Evolutionary conservation across 2,113 vertebrate species (phyloP).

Genomic region (Chionomys nivalis): DNA sequence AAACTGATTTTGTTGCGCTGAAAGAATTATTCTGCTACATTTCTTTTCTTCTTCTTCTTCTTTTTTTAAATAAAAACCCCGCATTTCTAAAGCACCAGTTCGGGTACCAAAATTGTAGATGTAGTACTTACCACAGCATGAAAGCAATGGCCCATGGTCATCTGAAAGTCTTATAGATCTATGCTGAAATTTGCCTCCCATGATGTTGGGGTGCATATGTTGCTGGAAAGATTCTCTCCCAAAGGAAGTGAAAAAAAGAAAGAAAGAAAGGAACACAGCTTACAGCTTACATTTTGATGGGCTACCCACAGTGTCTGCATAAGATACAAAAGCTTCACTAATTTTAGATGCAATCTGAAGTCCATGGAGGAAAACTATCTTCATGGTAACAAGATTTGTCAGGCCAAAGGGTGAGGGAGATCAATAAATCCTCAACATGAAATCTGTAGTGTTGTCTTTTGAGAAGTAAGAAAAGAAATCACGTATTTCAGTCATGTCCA

Average conservation of each 20-base stretch:
- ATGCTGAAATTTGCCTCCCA: slow-evolving; percentile 84
- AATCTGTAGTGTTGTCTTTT: slow-evolving; percentile 72
- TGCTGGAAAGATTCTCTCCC: slow-evolving; percentile 80
- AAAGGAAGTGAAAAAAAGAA: slow-evolving; percentile 54
- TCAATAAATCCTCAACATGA: slow-evolving; percentile 75
- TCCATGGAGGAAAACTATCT: slow-evolving; percentile 85
- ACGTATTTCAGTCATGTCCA: slow-evolving; percentile 84
- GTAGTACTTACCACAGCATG: slow-evolving; percentile 87
- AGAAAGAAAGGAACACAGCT: slow-evolving; percentile 71
- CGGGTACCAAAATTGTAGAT: slow-evolving; percentile 81
- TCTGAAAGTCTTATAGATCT: slow-evolving; percentile 84
- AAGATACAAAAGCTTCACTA: slow-evolving; percentile 81
- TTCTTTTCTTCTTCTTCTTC: slow-evolving; percentile 29
- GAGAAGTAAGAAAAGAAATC: slow-evolving; percentile 78
- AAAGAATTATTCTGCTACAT: slow-evolving; percentile 81
- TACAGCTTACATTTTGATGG: slow-evolving; percentile 76
- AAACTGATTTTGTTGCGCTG: slow-evolving; percentile 71
- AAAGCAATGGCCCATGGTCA: slow-evolving; percentile 82
- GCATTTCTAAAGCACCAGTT: slow-evolving; percentile 84
- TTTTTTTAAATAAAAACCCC: slow-evolving; percentile 11
- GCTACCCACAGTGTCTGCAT: slow-evolving; percentile 80
- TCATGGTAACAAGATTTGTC: slow-evolving; percentile 81
- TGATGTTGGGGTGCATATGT: slow-evolving; percentile 78
- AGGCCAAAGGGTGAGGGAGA: slow-evolving; percentile 82
- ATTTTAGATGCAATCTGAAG: slow-evolving; percentile 83